Conservation (phyloP, 2,888 invertebrate species). For the Hydrotaea diabolus region DNA sequence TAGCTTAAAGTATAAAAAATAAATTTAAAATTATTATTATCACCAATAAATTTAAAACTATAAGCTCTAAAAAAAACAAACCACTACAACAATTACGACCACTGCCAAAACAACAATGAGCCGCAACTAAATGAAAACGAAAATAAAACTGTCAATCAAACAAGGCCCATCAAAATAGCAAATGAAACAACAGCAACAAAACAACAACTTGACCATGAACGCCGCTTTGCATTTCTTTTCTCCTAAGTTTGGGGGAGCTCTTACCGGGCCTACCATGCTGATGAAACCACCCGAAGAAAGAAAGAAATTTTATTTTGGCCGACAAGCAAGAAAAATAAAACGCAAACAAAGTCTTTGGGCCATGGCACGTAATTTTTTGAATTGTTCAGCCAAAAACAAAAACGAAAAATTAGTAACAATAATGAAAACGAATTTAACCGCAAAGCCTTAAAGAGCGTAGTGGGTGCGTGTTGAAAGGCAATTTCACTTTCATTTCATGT, state of each 20-base stretch:
- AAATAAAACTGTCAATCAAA: conserved; percentile 31
- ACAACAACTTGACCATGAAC: conserved; percentile 55
- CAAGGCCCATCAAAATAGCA: neutral
- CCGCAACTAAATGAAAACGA: neutral
- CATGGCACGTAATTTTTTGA: conserved; percentile 47
- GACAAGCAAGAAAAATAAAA: conserved; percentile 7
- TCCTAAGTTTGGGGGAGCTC: neutral
- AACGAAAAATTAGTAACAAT: conserved; percentile 18
- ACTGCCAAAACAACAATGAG: conserved; percentile 29
- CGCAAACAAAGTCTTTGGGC: conserved; percentile 2
- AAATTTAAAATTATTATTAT: neutral
- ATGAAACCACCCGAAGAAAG: conserved; percentile 10
- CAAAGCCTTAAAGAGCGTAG: conserved; percentile 36
- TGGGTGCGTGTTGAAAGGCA: conserved; percentile 63
- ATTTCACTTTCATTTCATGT: conserved; percentile 64
- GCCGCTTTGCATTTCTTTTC: conserved; percentile 39
- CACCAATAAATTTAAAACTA: neutral
- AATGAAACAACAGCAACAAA: conserved; percentile 2
- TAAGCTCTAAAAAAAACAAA: conserved; percentile 54
- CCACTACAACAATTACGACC: neutral
- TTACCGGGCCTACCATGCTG: too few species aligned
- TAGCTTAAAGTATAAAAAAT: neutral
- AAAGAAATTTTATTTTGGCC: conserved; percentile 13
- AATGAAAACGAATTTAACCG: conserved; percentile 26
- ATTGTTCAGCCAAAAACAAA: conserved; percentile 23